Percentiles rank a stretch among this genome's conserved stretches.
Conservation (phyloP, 1,140 invertebrate genomes). For the Eupristina koningsbergeri region DNA sequence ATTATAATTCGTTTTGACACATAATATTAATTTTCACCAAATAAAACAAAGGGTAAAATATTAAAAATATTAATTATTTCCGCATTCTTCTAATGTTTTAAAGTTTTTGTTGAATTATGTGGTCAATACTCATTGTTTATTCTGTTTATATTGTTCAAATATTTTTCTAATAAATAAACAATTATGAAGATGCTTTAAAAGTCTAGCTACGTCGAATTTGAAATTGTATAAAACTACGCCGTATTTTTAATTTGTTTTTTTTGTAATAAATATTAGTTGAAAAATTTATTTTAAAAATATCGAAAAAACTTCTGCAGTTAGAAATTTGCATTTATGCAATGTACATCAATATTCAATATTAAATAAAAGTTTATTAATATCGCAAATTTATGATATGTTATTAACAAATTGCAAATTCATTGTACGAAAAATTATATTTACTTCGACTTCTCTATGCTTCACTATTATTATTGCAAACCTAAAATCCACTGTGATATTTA, state of each 20-base stretch:
- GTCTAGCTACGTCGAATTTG: not conserved
- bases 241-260: not conserved
- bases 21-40: not conserved
- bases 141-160: constrained; percentile 26
- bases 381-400: not conserved
- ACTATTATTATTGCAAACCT: constrained; percentile 12
- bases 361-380: constrained; percentile 25
- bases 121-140: not conserved
- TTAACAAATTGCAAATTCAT: not conserved
- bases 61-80: not conserved
- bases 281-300: not conserved
- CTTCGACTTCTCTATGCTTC: not conserved
- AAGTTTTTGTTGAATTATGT: not conserved
- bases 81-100: not conserved
- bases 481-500: constrained; percentile 49
- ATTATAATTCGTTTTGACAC: no score
- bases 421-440: not conserved
- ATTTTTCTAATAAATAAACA: constrained; percentile 25
- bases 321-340: constrained; percentile 17
- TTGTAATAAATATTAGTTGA: not conserved
- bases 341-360: constrained; percentile 12
- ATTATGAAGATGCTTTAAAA: not conserved
- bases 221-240: not conserved
- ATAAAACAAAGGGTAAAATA: not conserved
- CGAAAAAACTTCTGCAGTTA: not conserved